Percentiles rank a stretch among this genome's conserved stretches.
These are phyloP conservation scores for Rostratula benghalensis DNA, from an alignment of 2,113 vertebrate species.

Conservation along the genomic window DNA sequence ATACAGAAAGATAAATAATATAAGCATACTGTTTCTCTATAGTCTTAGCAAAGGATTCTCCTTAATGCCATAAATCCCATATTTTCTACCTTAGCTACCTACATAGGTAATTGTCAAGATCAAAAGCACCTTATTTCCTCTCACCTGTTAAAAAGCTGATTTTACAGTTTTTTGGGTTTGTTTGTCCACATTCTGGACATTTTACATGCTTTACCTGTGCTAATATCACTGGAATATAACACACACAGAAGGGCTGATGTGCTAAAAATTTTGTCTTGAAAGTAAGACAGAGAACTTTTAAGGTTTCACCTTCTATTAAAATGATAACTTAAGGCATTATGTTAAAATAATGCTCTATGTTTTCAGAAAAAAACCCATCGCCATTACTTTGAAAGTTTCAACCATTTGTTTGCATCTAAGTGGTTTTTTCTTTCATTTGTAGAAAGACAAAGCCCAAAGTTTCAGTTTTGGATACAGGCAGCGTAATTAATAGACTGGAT, in stretches of 20 bases:
- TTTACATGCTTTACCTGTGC: background rate
- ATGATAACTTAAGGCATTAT: rapidly evolving
- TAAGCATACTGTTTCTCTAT: background rate
- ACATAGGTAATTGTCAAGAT: background rate
- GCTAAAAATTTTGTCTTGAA: background rate
- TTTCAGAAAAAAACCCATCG: background rate
- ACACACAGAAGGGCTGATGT: background rate
- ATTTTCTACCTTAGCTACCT: background rate
- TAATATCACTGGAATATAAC: background rate
- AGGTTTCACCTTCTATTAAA: background rate
- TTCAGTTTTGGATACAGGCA: background rate
- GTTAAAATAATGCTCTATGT: background rate
- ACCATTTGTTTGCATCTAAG: background rate
- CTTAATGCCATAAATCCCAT: background rate
- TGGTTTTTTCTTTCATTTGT: background rate
- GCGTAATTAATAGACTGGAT: background rate
- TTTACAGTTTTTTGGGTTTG: background rate
- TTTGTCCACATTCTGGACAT: background rate
- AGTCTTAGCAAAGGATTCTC: background rate
- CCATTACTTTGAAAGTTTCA: background rate
- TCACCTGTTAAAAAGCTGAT: background rate
- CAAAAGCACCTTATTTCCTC: background rate
- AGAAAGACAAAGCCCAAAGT: background rate
- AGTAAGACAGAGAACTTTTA: background rate
- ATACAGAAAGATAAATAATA: background rate